Percentiles rank a stretch among this genome's conserved stretches.
These are phyloP conservation scores for Artibeus jamaicensis DNA, from an alignment of 2,797 vertebrate species.

Conservation along the genomic window DNA sequence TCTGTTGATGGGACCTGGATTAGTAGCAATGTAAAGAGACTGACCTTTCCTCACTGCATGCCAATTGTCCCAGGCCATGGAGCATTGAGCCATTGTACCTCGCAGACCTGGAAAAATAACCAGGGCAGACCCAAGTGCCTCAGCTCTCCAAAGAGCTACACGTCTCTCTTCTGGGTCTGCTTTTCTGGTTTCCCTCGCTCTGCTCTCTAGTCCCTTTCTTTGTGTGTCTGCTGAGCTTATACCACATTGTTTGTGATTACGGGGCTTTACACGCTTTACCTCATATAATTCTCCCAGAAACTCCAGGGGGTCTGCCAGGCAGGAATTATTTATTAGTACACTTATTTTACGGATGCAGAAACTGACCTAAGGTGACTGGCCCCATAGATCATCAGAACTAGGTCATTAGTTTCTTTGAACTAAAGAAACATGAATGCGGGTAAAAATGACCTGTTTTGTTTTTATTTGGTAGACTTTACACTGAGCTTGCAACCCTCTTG, in stretches of 20 bases:
- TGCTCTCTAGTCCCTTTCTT: background rate
- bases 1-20: background rate
- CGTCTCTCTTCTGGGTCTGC: background rate
- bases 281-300: background rate
- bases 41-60: background rate
- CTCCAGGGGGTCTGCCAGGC: background rate
- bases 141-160: background rate
- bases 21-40: background rate
- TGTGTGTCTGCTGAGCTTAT: background rate
- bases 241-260: background rate
- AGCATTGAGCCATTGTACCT: background rate
- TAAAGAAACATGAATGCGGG: slow-evolving; percentile 50
- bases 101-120: background rate
- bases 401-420: slow-evolving; percentile 62
- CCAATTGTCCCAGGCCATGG: background rate
- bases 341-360: slow-evolving; percentile 53
- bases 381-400: slow-evolving; percentile 47
- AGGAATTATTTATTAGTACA: slow-evolving; percentile 54
- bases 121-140: background rate
- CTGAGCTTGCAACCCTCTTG: background rate
- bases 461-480: slow-evolving; percentile 5
- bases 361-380: slow-evolving; percentile 16
- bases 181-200: background rate
- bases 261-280: background rate
- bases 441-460: slow-evolving; percentile 49